Conservation (phyloP, 2,113 vertebrate species). For the Eulemur rufifrons region DNA sequence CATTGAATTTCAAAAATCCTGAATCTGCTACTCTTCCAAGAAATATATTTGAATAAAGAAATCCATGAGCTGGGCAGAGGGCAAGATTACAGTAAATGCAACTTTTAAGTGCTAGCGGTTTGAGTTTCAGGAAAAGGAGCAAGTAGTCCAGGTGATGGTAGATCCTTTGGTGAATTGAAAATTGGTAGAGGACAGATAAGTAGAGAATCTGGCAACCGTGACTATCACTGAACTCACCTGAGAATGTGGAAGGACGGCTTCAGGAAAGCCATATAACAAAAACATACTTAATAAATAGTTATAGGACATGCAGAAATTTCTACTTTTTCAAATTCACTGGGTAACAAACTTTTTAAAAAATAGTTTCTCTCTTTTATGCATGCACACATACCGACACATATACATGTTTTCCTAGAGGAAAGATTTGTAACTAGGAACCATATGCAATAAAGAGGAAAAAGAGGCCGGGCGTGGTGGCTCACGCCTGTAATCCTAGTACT, state of each 20-base stretch:
- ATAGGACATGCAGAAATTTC: background rate
- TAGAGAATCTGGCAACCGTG: background rate
- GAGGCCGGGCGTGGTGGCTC: background rate
- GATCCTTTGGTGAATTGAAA: constrained; percentile 32
- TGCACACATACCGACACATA: background rate
- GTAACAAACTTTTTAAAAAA: background rate
- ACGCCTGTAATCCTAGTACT: too few species aligned
- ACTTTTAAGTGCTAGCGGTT: constrained; percentile 28
- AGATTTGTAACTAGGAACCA: constrained; percentile 39
- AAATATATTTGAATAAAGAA: constrained; percentile 70
- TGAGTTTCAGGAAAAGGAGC: constrained; percentile 19
- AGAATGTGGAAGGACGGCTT: background rate
- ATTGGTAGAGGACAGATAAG: background rate
- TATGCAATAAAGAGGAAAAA: background rate
- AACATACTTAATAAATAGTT: background rate
- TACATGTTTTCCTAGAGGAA: constrained; percentile 8
- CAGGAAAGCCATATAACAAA: background rate
- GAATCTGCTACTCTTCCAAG: constrained; percentile 49
- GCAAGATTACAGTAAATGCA: constrained; percentile 32
- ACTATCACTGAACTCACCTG: background rate
- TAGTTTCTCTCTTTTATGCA: constrained; percentile 8
- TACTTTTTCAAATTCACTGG: background rate
- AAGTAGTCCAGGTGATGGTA: background rate
- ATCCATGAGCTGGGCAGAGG: constrained; percentile 25
- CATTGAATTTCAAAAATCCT: constrained; percentile 40